Percentiles rank a stretch among this genome's conserved stretches.
Conservation (phyloP, 2,797 vertebrate species). For the Poeciliopsis paucimaculata region DNA sequence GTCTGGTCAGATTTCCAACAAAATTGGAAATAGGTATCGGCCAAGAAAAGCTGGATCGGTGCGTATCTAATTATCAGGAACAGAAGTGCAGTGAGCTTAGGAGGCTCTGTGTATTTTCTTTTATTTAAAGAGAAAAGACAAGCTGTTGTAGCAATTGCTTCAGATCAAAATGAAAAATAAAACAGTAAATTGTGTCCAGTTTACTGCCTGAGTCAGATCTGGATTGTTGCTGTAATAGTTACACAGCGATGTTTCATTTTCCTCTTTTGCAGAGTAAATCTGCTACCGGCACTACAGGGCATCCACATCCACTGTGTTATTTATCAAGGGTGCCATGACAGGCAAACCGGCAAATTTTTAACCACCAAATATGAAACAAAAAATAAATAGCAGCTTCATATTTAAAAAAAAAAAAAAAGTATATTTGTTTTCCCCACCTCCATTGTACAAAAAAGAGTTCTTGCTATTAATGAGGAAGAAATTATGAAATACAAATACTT, state of each 20-base stretch:
- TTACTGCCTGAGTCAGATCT: not conserved
- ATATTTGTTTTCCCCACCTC: not conserved
- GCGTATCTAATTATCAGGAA: not conserved
- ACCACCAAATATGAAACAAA: not conserved
- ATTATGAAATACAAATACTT: not conserved
- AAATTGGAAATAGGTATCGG: not conserved
- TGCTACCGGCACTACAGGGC: not conserved
- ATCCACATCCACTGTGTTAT: not conserved
- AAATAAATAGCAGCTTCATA: not conserved
- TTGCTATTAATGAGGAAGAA: not conserved
- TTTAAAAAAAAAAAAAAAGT: not conserved
- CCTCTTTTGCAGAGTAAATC: not conserved
- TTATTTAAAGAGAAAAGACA: not conserved
- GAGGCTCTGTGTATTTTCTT: not conserved
- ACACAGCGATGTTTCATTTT: not conserved
- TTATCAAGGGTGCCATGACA: not conserved
- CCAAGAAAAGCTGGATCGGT: not conserved
- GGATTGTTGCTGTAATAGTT: not conserved
- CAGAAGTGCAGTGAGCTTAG: not conserved
- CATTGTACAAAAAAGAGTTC: not conserved
- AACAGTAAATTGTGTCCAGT: not conserved
- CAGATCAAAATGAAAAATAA: not conserved
- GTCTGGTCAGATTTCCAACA: not conserved
- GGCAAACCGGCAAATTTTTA: not conserved
- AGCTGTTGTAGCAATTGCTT: not conserved